A percentile compares a stretch with the other conserved stretches of the same genome.
Conservation (phyloP, 2,888 invertebrate species). For the Cyclophora albipunctata region DNA sequence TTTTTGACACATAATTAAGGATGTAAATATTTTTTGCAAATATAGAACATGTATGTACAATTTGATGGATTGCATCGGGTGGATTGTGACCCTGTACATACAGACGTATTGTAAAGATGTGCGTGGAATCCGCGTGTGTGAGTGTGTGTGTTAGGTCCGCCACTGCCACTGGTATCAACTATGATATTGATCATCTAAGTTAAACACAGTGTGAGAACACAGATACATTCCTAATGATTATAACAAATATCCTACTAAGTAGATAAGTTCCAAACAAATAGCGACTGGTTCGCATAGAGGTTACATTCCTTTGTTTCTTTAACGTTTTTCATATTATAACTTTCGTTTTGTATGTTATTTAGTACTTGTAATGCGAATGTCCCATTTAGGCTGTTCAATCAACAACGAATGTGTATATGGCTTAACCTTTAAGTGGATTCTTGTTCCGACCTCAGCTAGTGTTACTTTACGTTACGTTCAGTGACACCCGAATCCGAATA, state of each 20-base stretch:
- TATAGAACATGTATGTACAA: conserved; percentile 52
- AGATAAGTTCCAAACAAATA: conserved; percentile 37
- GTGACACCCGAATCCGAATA: no score
- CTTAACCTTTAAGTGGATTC: conserved; percentile 28
- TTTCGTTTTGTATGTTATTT: conserved; percentile 14
- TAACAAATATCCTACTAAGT: conserved; percentile 39
- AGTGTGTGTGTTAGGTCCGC: conserved; percentile 59
- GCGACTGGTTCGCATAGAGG: conserved; percentile 51
- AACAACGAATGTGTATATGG: conserved; percentile 58
- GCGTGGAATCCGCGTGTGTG: conserved; percentile 42
- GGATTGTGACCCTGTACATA: conserved; percentile 45
- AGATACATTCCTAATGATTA: conserved; percentile 27
- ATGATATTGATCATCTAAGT: background rate
- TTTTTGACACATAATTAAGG: conserved; percentile 58
- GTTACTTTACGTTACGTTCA: background rate
- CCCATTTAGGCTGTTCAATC: conserved; percentile 64
- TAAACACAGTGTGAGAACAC: conserved; percentile 12
- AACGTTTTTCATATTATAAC: conserved; percentile 4
- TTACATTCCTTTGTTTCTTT: conserved; percentile 19
- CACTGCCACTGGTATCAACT: conserved; percentile 51
- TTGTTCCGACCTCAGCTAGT: conserved; percentile 7
- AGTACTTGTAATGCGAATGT: conserved; percentile 27
- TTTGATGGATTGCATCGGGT: conserved; percentile 13
- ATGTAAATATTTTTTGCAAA: conserved; percentile 72
- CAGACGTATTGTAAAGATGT: conserved; percentile 50